Percentiles rank a stretch among this genome's conserved stretches.
phyloP scores from a whole-genome alignment of 2,888 invertebrate species.

The Plagodis dolabraria region DNA sequence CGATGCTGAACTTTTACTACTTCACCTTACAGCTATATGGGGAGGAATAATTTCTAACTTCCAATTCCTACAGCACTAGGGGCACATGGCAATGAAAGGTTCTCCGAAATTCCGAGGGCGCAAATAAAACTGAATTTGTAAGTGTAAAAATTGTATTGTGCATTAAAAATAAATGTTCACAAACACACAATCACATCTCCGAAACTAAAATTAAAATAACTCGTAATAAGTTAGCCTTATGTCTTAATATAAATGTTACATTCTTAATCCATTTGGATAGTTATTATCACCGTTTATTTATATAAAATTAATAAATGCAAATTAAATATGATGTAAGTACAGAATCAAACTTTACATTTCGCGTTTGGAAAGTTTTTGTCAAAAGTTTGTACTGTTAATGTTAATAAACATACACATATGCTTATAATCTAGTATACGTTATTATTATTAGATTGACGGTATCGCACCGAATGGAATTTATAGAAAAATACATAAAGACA shows the following conservation, averaged over 20 bases:
- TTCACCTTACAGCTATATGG: no score
- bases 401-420: constrained; percentile 45
- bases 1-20: no score
- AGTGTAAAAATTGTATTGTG: constrained; percentile 71
- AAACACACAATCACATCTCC: constrained; percentile 49
- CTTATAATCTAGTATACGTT: constrained; percentile 46
- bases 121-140: constrained; percentile 32
- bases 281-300: constrained; percentile 62
- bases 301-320: constrained; percentile 71
- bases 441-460: constrained; percentile 38
- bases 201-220: constrained; percentile 51
- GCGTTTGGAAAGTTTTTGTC: constrained; percentile 47
- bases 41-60: no score
- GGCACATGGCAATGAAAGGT: not conserved
- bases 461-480: constrained; percentile 16
- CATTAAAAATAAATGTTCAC: constrained; percentile 58
- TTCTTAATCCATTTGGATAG: constrained; percentile 38
- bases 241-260: constrained; percentile 42
- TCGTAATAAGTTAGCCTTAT: constrained; percentile 57
- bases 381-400: constrained; percentile 63
- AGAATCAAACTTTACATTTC: constrained; percentile 55
- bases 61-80: no score
- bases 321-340: constrained; percentile 43
- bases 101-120: not conserved
- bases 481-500: not conserved